Percentiles rank a stretch among this genome's conserved stretches.
Conservation (phyloP, 2,888 invertebrate species). For the Ctenicera cuprea region DNA sequence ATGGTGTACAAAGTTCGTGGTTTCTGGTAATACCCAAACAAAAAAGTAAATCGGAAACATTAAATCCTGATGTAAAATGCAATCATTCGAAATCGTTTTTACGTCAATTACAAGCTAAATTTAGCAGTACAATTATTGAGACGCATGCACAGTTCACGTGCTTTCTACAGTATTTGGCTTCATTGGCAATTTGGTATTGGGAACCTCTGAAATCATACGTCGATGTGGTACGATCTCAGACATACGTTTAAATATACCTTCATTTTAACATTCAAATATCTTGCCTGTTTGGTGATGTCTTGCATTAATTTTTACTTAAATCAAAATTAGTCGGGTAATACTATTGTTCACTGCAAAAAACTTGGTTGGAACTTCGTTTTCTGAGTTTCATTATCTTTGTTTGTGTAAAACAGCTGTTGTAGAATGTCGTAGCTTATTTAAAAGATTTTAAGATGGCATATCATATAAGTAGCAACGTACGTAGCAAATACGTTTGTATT, state of each 20-base stretch:
- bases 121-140: background rate
- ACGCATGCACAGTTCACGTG: conserved; percentile 10
- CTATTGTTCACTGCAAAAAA: too few species aligned
- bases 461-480: background rate
- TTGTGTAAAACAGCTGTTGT: conserved; percentile 37
- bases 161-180: background rate
- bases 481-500: background rate
- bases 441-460: background rate
- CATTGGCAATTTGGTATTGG: background rate
- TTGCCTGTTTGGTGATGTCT: background rate
- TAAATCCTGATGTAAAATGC: too few species aligned
- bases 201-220: conserved; percentile 1
- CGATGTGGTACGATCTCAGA: background rate
- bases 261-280: background rate
- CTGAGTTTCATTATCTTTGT: background rate
- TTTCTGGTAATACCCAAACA: too few species aligned
- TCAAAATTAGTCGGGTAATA: too few species aligned
- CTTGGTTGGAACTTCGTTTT: background rate
- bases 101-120: conserved; percentile 17
- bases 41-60: too few species aligned
- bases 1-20: too few species aligned
- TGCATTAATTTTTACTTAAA: background rate
- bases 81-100: background rate
- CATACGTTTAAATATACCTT: background rate
- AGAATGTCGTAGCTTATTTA: conserved; percentile 7